phyloP scores from a whole-genome alignment of 2,888 invertebrate genomes.

The Disparrhopalites patrizii region DNA sequence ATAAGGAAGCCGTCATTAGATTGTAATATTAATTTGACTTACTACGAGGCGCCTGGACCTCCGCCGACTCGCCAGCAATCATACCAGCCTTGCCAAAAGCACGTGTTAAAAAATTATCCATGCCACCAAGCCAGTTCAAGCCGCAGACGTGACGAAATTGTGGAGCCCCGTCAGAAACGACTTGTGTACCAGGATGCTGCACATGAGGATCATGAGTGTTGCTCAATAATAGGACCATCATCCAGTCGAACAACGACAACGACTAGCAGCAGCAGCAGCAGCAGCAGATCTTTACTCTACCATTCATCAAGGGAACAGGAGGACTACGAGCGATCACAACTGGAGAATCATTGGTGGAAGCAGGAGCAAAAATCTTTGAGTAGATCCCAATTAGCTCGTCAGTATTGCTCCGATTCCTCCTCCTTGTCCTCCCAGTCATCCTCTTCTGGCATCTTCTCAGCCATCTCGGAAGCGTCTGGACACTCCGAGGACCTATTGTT shows the following conservation, averaged over 20 bases:
- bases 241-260: background rate
- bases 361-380: conserved; percentile 15
- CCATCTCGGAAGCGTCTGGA: conserved; percentile 4
- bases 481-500: background rate
- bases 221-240: background rate
- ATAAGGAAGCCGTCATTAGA: conserved; percentile 21
- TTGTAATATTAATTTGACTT: conserved; percentile 6
- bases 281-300: too few relatives aligned
- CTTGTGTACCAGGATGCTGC: too few relatives aligned
- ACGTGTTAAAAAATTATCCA: background rate
- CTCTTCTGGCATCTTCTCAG: conserved; percentile 22
- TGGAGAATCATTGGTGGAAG: background rate
- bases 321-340: too few relatives aligned
- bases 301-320: background rate
- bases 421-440: conserved; percentile 7
- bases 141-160: background rate
- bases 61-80: too few relatives aligned
- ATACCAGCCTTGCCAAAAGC: conserved; percentile 2
- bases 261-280: background rate
- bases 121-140: background rate
- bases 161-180: background rate
- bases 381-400: conserved; percentile 21
- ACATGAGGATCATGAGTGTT: background rate
- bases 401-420: conserved; percentile 13
- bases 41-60: background rate